These are phyloP conservation scores for Procapra przewalskii DNA, from an alignment of 2,113 vertebrate genomes.

Conservation along the genomic window DNA sequence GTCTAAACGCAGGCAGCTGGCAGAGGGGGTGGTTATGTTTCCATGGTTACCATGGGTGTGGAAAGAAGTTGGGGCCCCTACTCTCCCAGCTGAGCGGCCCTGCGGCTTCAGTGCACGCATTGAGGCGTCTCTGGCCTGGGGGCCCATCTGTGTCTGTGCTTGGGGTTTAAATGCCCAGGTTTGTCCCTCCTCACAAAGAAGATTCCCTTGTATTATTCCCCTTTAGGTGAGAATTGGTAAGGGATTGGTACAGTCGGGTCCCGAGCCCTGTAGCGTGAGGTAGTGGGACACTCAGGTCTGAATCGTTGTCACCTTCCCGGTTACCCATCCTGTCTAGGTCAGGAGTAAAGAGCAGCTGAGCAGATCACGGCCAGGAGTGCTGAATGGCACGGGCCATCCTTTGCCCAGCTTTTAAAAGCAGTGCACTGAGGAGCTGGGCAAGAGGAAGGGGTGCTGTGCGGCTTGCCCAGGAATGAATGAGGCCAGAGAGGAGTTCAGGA, in stretches of 20 bases:
- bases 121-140: neutral
- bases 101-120: slow-evolving; percentile 34
- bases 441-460: neutral
- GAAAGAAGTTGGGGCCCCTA: slow-evolving; percentile 10
- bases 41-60: slow-evolving; percentile 69
- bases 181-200: slow-evolving; percentile 27
- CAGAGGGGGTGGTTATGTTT: slow-evolving; percentile 52
- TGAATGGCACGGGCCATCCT: neutral
- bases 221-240: slow-evolving; percentile 23
- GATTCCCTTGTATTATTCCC: slow-evolving; percentile 15
- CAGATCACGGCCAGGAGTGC: neutral
- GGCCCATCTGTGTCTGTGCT: neutral
- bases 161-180: neutral
- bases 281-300: slow-evolving; percentile 44
- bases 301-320: neutral
- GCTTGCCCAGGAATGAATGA: neutral
- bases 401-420: neutral
- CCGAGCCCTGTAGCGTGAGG: neutral
- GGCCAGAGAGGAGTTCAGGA: slow-evolving; percentile 5
- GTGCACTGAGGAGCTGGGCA: neutral
- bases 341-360: neutral
- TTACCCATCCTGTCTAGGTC: neutral
- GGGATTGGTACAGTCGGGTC: neutral
- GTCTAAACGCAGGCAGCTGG: slow-evolving; percentile 63
- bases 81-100: neutral